Percentiles rank a stretch among this genome's conserved stretches.
phyloP scores from a whole-genome alignment of 2,113 vertebrate genomes.

The Cettia cetti region DNA sequence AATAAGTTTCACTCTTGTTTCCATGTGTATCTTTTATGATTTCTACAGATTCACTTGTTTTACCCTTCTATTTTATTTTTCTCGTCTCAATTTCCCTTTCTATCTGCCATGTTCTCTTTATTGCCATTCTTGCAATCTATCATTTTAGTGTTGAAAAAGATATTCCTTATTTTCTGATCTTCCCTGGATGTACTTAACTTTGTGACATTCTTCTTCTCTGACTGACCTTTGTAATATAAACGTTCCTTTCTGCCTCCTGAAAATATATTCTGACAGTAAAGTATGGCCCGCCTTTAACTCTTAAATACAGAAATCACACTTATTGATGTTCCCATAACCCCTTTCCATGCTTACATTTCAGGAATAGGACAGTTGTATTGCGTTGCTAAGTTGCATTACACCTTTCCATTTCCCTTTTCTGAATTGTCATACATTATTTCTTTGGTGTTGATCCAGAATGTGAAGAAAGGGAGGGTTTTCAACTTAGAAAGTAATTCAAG shows the following conservation, averaged over 20 bases:
- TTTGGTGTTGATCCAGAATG: conserved; percentile 26
- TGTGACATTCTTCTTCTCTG: conserved; percentile 72
- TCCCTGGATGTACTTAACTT: conserved; percentile 72
- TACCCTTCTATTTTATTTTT: conserved; percentile 64
- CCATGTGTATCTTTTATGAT: conserved; percentile 63
- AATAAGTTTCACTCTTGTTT: conserved; percentile 72
- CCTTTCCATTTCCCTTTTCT: conserved; percentile 8
- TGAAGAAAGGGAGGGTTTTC: neutral
- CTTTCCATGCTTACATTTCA: neutral
- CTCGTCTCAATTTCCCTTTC: conserved; percentile 63
- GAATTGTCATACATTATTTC: conserved; percentile 36
- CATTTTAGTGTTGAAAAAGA: conserved; percentile 64
- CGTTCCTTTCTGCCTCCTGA: conserved; percentile 51
- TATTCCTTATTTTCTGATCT: conserved; percentile 75
- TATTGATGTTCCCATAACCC: neutral
- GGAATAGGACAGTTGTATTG: neutral
- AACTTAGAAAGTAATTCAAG: neutral
- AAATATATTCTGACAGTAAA: conserved; percentile 65
- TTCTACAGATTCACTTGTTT: conserved; percentile 58
- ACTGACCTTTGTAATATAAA: conserved; percentile 80
- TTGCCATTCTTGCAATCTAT: conserved; percentile 62
- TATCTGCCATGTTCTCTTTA: conserved; percentile 44
- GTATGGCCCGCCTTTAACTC: conserved; percentile 63
- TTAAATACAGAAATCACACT: conserved; percentile 4
- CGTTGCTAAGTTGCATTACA: neutral